Conservation (phyloP, 2,797 vertebrate genomes). For the Avahi laniger region DNA sequence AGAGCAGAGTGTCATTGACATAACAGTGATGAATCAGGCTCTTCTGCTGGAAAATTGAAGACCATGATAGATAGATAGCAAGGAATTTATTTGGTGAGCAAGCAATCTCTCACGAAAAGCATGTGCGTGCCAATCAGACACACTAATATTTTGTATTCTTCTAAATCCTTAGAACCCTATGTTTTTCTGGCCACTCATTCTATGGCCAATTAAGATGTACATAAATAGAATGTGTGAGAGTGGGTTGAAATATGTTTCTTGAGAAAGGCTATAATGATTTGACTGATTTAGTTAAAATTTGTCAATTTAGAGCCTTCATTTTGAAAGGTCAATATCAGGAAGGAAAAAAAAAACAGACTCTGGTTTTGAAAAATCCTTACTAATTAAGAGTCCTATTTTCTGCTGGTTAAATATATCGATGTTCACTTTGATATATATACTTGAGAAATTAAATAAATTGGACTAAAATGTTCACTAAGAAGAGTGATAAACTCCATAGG, state of each 20-base stretch:
- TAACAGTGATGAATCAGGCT: constrained; percentile 79
- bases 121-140: constrained; percentile 68
- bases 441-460: background rate
- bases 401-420: background rate
- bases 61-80: constrained; percentile 68
- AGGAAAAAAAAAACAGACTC: background rate
- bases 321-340: background rate
- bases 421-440: background rate
- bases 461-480: background rate
- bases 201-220: constrained; percentile 33
- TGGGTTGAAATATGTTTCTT: background rate
- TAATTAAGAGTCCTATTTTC: background rate
- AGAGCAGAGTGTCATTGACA: constrained; percentile 57
- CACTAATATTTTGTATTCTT: constrained; percentile 57
- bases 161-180: constrained; percentile 47
- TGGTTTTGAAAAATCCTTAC: background rate
- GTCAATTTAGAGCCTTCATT: background rate
- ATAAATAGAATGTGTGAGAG: background rate
- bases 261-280: background rate
- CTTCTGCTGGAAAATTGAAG: constrained; percentile 79
- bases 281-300: constrained; percentile 4
- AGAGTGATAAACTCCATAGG: background rate
- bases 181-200: constrained; percentile 31
- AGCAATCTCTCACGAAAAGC: constrained; percentile 64
- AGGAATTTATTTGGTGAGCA: constrained; percentile 70